Conservation (phyloP, 2,113 vertebrate species). For the Orycteropus afer region DNA sequence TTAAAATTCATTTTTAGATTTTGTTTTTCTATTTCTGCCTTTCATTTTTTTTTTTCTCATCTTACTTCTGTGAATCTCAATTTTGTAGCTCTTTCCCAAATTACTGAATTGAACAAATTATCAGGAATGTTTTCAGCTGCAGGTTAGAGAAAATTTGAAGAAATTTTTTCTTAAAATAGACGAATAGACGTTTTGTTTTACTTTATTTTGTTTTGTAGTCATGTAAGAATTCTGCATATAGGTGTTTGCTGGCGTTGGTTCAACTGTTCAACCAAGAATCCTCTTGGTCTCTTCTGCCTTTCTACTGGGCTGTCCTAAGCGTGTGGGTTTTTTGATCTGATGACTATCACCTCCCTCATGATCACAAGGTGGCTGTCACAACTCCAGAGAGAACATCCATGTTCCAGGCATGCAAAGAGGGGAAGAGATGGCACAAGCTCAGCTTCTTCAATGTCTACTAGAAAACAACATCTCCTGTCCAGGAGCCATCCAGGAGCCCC, state of each 20-base stretch:
- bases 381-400: background rate
- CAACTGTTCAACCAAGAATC: background rate
- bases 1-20: background rate
- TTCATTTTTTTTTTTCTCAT: no score
- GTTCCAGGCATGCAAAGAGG: background rate
- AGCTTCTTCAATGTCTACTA: background rate
- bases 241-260: background rate
- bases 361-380: conserved; percentile 37
- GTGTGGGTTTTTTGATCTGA: conserved; percentile 4
- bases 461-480: background rate
- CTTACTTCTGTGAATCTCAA: background rate
- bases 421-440: background rate
- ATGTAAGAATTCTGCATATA: background rate
- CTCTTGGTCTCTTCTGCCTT: background rate
- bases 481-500: background rate
- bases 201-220: background rate
- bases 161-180: conserved; percentile 8
- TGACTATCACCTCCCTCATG: conserved; percentile 31
- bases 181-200: background rate
- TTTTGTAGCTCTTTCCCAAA: background rate
- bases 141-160: conserved; percentile 9
- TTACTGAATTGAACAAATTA: background rate
- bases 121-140: background rate
- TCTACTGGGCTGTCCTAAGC: background rate
- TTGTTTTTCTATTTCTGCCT: background rate